phyloP scores from a whole-genome alignment of 2,888 invertebrate genomes.

The Synergus laeviventris region DNA sequence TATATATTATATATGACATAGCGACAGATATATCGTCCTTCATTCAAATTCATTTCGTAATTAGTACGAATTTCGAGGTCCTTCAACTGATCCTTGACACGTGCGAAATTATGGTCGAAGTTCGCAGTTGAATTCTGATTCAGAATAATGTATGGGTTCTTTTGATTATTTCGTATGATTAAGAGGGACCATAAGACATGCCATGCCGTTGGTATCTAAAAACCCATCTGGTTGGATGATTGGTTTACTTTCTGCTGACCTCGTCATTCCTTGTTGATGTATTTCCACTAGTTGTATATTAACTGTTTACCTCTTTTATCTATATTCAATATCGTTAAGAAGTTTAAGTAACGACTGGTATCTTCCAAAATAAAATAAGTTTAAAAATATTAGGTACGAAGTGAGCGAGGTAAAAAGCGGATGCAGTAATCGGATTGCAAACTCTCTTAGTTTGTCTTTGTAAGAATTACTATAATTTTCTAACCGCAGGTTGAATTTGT shows the following conservation, averaged over 20 bases:
- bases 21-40: neutral
- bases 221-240: neutral
- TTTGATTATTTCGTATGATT: neutral
- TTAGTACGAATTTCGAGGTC: neutral
- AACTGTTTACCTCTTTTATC: no score
- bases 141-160: neutral
- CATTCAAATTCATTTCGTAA: neutral
- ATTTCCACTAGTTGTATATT: neutral
- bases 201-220: neutral
- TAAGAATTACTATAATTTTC: neutral
- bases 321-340: no score
- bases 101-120: neutral
- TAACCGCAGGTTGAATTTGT: constrained; percentile 4
- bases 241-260: neutral
- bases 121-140: neutral
- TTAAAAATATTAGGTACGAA: neutral
- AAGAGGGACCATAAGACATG: neutral
- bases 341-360: no score
- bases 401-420: neutral
- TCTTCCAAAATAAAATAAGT: no score
- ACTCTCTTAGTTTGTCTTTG: neutral
- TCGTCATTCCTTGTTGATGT: neutral
- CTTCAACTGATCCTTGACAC: constrained; percentile 21
- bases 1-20: no score
- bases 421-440: neutral